Evolutionary conservation across 2,888 invertebrate genomes (phyloP).

Genomic region (Blastobasis adustella): DNA sequence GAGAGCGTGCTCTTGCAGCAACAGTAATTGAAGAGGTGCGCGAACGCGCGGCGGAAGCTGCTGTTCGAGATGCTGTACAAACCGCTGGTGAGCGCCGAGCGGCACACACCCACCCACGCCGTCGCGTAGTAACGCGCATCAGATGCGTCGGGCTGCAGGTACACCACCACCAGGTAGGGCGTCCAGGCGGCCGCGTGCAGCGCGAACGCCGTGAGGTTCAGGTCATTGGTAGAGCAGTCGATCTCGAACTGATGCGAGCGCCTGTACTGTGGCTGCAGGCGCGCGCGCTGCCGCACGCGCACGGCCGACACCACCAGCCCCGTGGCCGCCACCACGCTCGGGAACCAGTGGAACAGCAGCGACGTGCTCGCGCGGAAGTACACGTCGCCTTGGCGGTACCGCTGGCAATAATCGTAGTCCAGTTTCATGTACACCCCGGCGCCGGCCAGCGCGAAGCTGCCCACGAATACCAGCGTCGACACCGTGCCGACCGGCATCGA

Average conservation of each 20-base stretch:
- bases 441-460: conserved; percentile 71
- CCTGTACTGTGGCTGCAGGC: conserved; percentile 72
- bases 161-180: conserved; percentile 78
- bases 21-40: conserved; percentile 85
- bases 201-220: conserved; percentile 79
- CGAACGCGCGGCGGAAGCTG: conserved; percentile 82
- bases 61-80: conserved; percentile 77
- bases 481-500: conserved; percentile 64
- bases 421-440: conserved; percentile 76
- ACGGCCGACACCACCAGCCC: conserved; percentile 68
- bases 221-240: conserved; percentile 76
- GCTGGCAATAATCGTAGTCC: conserved; percentile 81
- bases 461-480: conserved; percentile 71
- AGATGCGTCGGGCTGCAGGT: conserved; percentile 58
- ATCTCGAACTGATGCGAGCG: conserved; percentile 76
- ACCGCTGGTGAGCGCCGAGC: conserved; percentile 80
- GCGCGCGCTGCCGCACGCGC: conserved; percentile 66
- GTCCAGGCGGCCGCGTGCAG: conserved; percentile 79
- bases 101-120: conserved; percentile 81
- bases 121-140: conserved; percentile 77
- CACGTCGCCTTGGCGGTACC: conserved; percentile 68
- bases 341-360: conserved; percentile 74
- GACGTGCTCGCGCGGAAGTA: conserved; percentile 74
- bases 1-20: conserved; percentile 81
- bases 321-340: conserved; percentile 70